Evolutionary conservation across 2,113 vertebrate genomes (phyloP).

Genomic region (Protobothrops flavoviridis): DNA sequence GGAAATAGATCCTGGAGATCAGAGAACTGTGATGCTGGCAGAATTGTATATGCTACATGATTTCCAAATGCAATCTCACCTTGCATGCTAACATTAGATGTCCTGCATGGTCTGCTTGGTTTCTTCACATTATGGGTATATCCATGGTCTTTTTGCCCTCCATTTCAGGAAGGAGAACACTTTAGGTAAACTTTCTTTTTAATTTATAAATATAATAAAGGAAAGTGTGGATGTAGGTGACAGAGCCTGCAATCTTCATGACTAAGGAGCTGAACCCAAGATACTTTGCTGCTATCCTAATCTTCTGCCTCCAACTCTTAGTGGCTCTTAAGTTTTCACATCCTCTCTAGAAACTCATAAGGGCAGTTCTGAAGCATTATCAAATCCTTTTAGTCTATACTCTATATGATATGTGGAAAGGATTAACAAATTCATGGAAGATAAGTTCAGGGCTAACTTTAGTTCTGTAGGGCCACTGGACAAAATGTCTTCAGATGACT

Average conservation of each 20-base stretch:
- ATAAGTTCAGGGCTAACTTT: background rate
- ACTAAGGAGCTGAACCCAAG: background rate
- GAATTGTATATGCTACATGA: background rate
- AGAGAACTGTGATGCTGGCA: background rate
- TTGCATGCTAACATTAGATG: background rate
- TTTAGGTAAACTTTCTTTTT: background rate
- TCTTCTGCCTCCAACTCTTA: background rate
- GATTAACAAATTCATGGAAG: background rate
- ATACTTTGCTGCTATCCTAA: background rate
- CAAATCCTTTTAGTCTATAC: background rate
- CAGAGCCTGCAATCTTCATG: background rate
- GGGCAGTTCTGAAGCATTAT: background rate
- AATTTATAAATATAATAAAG: background rate
- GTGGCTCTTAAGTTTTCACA: background rate
- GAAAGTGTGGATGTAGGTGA: background rate
- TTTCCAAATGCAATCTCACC: background rate
- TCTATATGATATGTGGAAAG: background rate
- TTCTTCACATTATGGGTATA: background rate
- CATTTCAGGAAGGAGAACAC: background rate
- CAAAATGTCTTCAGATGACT: background rate
- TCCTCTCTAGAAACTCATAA: background rate
- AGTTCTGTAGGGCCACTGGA: background rate
- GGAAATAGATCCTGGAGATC: background rate
- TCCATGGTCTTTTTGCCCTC: background rate
- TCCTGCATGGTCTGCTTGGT: background rate